Evolutionary conservation across 2,113 vertebrate genomes (phyloP).

Genomic region (Leiothrix lutea): DNA sequence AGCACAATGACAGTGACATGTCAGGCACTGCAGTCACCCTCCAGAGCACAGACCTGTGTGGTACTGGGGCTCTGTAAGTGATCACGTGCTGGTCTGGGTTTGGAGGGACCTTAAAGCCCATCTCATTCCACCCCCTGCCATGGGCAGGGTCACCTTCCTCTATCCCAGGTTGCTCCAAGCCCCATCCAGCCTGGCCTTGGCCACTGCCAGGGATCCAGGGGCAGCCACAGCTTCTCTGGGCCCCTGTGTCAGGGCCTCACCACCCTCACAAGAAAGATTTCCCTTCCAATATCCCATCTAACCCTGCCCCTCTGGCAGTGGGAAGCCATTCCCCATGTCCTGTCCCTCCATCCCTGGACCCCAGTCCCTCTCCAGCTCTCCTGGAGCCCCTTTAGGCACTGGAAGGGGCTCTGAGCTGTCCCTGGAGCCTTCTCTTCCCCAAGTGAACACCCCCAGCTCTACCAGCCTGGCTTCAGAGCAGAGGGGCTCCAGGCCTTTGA

Average conservation of each 20-base stretch:
- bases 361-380: not conserved
- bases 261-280: fast-evolving
- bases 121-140: not conserved
- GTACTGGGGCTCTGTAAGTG: not conserved
- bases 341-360: fast-evolving
- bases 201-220: not conserved
- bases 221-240: not conserved
- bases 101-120: not conserved
- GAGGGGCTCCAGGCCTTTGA: not conserved
- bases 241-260: fast-evolving
- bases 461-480: not conserved
- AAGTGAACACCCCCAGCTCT: not conserved
- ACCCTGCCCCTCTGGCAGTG: fast-evolving
- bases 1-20: not conserved
- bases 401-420: too few species aligned
- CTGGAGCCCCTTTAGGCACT: fast-evolving
- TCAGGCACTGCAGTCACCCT: not conserved
- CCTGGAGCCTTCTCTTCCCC: not conserved
- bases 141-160: not conserved
- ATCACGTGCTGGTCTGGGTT: not conserved
- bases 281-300: fast-evolving
- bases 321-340: fast-evolving
- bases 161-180: fast-evolving
- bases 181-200: fast-evolving
- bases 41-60: not conserved